Base-by-base conservation (phyloP, 2,113 vertebrate genomes). In the Neolamprologus toae region DNA sequence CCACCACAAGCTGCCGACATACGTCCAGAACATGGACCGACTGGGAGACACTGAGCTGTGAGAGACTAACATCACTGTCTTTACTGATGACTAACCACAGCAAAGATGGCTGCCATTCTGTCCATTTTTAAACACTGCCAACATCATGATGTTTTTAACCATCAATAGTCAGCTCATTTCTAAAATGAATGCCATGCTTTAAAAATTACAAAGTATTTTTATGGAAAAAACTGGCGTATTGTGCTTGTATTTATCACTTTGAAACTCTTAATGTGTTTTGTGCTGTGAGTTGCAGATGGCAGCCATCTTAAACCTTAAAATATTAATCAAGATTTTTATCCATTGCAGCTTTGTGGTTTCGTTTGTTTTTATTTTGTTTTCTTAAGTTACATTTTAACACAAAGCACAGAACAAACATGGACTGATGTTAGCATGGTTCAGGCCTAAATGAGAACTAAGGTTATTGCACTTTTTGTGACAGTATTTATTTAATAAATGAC, bases 21-120 rank as follows among this genome's bases (percentile, higher is more conserved):
- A 99, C 2, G 98, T 99, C 84, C 97, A 98, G 94, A 98, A 97
- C 92, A 99, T 99, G 98, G 99, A 99, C 96, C 98, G 98, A 5
- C 97, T 99, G 4, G 99, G 98, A 87, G 98, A 99, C 95, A 98
- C 98, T 7, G 98, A 99, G 95, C 97, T 99, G 99, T 99, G 96
- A 99, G 95, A 89, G 76, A 80, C 71, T 87, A 79, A 90, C 80
- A 85, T 71, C 91, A 81, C 85, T 91, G 76, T 94, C 59, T 93
- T 90, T 88, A 80, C 83, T 91, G 47, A 47, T 79, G 83, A 88
- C 79, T 88, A 59, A 80, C 42, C 23, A 23, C 63, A 61, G 19
- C 57, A 28, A 83, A 91, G 51, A 85, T 86, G 66, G 88, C 87
- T 85, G 88, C 85, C 84, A 49, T 55, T 80, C 51, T 87, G 68